Percentiles rank a stretch among this genome's conserved stretches.
phyloP scores from a whole-genome alignment of 2,888 invertebrate genomes.

The Microdon myrmicae region DNA sequence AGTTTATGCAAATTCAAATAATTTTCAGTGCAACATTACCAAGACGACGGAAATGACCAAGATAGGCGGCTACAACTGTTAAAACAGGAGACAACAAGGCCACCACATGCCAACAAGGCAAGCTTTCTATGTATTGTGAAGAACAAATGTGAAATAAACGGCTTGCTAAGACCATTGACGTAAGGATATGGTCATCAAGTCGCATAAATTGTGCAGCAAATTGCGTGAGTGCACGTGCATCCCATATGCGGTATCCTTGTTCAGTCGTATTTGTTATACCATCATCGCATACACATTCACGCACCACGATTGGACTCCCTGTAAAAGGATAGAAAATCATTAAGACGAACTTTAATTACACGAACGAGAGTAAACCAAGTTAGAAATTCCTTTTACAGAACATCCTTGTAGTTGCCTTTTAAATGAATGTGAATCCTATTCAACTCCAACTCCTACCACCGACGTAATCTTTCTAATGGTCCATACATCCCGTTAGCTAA shows the following conservation, averaged over 20 bases:
- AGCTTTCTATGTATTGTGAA: conserved; percentile 35
- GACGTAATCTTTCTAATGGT: no score
- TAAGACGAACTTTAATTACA: conserved; percentile 53
- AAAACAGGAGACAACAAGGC: conserved; percentile 3
- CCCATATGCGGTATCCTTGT: conserved; percentile 30
- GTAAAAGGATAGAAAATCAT: conserved; percentile 50
- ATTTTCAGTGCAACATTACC: conserved; percentile 49
- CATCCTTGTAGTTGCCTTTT: conserved; percentile 34
- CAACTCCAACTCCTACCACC: no score
- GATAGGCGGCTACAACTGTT: conserved; percentile 24
- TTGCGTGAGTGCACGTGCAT: conserved; percentile 50
- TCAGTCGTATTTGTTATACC: background rate
- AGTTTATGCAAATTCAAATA: conserved; percentile 51
- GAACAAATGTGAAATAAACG: conserved; percentile 51
- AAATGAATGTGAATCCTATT: no score
- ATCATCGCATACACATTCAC: conserved; percentile 12
- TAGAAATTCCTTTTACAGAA: conserved; percentile 47
- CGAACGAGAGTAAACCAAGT: conserved; percentile 47
- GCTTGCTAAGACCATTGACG: conserved; percentile 51
- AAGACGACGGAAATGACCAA: conserved; percentile 42
- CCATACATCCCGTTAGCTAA: no score
- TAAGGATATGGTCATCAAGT: conserved; percentile 52
- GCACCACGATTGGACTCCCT: conserved; percentile 45
- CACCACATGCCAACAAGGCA: conserved; percentile 19
- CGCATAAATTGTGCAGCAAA: conserved; percentile 51